Conservation (phyloP, 2,113 vertebrate species). For the Ophthalmolycus amberensis region DNA sequence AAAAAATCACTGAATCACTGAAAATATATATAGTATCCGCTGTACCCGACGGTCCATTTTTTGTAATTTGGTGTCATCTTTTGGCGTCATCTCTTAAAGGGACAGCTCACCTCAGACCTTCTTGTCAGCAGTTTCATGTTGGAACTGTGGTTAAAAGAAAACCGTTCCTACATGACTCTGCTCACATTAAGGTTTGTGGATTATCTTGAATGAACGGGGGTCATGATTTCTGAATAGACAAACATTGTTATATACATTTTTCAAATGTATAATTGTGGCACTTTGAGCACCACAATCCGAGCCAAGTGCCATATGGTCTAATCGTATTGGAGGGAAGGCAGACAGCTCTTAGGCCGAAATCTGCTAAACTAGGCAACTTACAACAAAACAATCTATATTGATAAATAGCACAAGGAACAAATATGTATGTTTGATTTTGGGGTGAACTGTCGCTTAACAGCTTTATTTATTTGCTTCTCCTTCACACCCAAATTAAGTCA, state of each 20-base stretch:
- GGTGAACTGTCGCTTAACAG: background rate
- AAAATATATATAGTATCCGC: background rate
- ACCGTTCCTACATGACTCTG: background rate
- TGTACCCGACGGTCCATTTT: background rate
- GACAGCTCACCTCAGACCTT: background rate
- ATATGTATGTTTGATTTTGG: background rate
- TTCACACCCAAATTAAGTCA: background rate
- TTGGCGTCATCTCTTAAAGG: background rate
- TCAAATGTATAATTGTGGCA: background rate
- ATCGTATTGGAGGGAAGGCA: background rate
- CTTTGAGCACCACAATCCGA: background rate
- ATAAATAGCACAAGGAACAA: background rate
- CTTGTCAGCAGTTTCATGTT: background rate
- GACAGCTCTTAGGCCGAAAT: background rate
- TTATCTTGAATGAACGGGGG: background rate
- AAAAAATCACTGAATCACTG: background rate
- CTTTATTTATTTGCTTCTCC: background rate
- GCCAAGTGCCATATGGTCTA: background rate
- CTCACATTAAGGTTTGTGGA: background rate
- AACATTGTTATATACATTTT: background rate
- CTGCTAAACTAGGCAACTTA: background rate
- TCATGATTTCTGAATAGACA: background rate
- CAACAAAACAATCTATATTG: too few species aligned
- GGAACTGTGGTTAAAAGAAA: background rate
- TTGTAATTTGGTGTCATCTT: background rate